Conservation (phyloP, 2,888 invertebrate genomes). For the Pheosia gnoma region DNA sequence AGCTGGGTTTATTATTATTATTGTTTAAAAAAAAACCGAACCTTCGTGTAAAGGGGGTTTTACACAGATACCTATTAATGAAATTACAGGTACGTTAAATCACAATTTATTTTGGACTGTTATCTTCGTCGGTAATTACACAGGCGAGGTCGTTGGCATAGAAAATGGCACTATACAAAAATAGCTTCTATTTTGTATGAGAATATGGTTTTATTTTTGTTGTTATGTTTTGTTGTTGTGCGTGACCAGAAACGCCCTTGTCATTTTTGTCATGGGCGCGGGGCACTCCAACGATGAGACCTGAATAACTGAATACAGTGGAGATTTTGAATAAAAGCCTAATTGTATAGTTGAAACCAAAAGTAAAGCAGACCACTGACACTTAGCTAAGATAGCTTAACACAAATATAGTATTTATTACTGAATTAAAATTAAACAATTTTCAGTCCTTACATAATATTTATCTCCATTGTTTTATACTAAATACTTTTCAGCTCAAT, state of each 20-base stretch:
- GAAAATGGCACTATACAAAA: constrained; percentile 36
- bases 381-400: background rate
- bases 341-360: constrained; percentile 2
- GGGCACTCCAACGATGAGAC: constrained; percentile 46
- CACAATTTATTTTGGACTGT: constrained; percentile 58
- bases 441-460: too few relatives aligned
- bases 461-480: too few relatives aligned
- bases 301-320: constrained; percentile 35
- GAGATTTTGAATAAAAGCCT: constrained; percentile 35
- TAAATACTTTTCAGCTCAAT: too few relatives aligned
- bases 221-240: constrained; percentile 46
- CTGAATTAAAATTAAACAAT: too few relatives aligned
- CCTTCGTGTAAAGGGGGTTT: constrained; percentile 22
- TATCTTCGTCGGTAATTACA: constrained; percentile 59
- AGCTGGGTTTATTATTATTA: background rate
- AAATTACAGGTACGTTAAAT: constrained; percentile 54
- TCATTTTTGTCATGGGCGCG: constrained; percentile 67
- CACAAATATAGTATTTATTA: too few relatives aligned
- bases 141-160: constrained; percentile 54
- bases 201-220: constrained; percentile 47
- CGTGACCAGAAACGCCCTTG: constrained; percentile 72
- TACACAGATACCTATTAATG: constrained; percentile 42
- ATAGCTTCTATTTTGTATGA: constrained; percentile 48
- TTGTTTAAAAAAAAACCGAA: constrained; percentile 14
- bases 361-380: background rate